Evolutionary conservation across 2,888 invertebrate genomes (phyloP).

Genomic region (Trissoscelio sp.): DNA sequence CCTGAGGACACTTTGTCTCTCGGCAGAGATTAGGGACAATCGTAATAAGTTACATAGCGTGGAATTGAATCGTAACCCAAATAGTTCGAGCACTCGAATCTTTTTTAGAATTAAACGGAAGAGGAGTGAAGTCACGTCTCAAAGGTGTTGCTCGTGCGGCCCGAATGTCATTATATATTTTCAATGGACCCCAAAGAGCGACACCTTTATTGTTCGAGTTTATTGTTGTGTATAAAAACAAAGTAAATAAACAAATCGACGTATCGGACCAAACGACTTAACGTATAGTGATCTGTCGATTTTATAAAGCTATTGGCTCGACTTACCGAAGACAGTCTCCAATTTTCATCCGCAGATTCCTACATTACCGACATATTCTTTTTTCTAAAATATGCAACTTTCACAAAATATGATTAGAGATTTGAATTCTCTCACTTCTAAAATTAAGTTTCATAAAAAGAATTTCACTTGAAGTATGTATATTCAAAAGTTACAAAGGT

Average conservation of each 20-base stretch:
- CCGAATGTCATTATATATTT: constrained; percentile 50
- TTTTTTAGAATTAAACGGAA: constrained; percentile 61
- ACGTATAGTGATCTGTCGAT: constrained; percentile 59
- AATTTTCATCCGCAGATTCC: not conserved
- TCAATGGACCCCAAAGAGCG: constrained; percentile 47
- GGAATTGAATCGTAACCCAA: constrained; percentile 64
- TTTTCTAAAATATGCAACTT: too few relatives aligned
- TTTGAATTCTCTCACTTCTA: not conserved
- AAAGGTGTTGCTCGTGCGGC: constrained; percentile 45
- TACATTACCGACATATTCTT: constrained; percentile 27
- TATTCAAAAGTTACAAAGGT: not conserved
- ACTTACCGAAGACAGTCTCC: not conserved
- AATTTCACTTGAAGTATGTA: too few relatives aligned
- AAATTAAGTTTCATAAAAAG: too few relatives aligned
- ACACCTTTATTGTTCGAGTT: constrained; percentile 47
- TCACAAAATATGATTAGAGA: not conserved
- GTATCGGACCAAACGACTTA: constrained; percentile 64
- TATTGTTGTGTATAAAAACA: constrained; percentile 39
- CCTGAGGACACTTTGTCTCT: constrained; percentile 55
- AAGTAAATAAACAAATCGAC: constrained; percentile 43
- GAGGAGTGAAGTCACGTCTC: constrained; percentile 34
- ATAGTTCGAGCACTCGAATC: constrained; percentile 65
- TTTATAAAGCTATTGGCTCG: constrained; percentile 42
- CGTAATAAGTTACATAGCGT: constrained; percentile 65
- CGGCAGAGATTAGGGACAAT: constrained; percentile 68